These are phyloP conservation scores for Speoplatyrhinus poulsoni DNA, from an alignment of 2,113 vertebrate genomes.

Conservation along the genomic window DNA sequence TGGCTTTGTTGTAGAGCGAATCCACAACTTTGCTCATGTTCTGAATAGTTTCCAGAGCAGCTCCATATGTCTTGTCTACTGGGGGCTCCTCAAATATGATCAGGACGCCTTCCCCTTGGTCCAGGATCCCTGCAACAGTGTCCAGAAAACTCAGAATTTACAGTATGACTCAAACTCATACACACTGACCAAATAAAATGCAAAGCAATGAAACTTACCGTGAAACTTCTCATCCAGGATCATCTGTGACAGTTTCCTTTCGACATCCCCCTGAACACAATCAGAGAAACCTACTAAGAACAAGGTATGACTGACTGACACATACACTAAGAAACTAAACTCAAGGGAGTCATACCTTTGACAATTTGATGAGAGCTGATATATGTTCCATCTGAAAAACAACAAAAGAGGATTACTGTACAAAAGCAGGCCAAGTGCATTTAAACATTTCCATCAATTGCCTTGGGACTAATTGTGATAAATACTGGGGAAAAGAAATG, in stretches of 20 bases:
- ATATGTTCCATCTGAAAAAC: conserved; percentile 92
- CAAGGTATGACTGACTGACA: background rate
- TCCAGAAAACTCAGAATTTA: background rate
- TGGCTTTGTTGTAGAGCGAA: conserved; percentile 99
- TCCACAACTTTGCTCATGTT: conserved; percentile 99
- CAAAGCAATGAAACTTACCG: conserved; percentile 74
- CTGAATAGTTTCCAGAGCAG: conserved; percentile 98
- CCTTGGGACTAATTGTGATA: too few species aligned
- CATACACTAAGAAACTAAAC: background rate
- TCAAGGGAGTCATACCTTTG: conserved; percentile 81
- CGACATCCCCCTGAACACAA: conserved; percentile 85
- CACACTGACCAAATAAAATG: background rate
- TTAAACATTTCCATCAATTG: too few species aligned
- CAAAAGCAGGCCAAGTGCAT: background rate
- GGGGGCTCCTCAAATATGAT: conserved; percentile 98
- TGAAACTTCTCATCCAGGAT: conserved; percentile 99
- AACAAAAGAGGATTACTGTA: conserved; percentile 1
- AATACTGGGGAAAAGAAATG: too few species aligned
- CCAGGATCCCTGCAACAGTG: conserved; percentile 86
- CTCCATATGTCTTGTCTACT: conserved; percentile 98
- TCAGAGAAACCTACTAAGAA: background rate
- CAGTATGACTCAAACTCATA: background rate
- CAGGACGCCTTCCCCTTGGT: conserved; percentile 97
- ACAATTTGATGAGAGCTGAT: conserved; percentile 96
- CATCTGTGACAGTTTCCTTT: conserved; percentile 99